A percentile compares a stretch with the other conserved stretches of the same genome.
Conservation (phyloP, 2,797 vertebrate genomes). For the Gymnoscopelus microlampas region DNA sequence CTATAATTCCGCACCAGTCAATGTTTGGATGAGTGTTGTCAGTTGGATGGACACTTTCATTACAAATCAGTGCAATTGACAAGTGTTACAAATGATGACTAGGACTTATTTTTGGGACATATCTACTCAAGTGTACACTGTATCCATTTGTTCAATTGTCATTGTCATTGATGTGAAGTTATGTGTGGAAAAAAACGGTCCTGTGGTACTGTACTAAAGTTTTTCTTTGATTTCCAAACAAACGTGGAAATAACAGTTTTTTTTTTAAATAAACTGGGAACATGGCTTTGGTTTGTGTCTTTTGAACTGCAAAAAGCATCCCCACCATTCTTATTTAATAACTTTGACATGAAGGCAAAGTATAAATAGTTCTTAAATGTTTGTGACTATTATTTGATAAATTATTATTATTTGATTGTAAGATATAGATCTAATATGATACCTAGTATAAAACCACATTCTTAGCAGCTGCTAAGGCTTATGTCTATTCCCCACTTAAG, state of each 20-base stretch:
- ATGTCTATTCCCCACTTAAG: no score
- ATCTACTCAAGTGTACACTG: conserved; percentile 58
- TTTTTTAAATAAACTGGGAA: conserved; percentile 64
- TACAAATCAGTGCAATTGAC: conserved; percentile 30
- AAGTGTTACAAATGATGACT: conserved; percentile 50
- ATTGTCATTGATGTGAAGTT: conserved; percentile 72
- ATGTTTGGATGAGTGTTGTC: conserved; percentile 7
- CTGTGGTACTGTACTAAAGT: conserved; percentile 60
- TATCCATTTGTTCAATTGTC: conserved; percentile 60
- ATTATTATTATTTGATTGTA: no score
- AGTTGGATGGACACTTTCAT: conserved; percentile 21
- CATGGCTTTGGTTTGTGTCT: conserved; percentile 23
- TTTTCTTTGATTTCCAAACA: conserved; percentile 51
- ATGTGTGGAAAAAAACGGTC: conserved; percentile 60
- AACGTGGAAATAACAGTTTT: conserved; percentile 39
- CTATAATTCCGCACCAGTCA: conserved; percentile 52
- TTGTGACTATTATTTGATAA: no score
- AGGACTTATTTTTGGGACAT: conserved; percentile 55
- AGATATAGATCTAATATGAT: no score
- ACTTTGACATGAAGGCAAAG: no score
- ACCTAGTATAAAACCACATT: no score
- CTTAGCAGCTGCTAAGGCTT: no score
- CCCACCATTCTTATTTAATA: no score
- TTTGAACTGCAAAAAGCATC: background rate
- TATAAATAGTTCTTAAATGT: no score